Evolutionary conservation across 1,140 invertebrate species (phyloP), one percentile per base, ranked within the genome.

Genomic region (Oryzaephilus surinamensis): DNA sequence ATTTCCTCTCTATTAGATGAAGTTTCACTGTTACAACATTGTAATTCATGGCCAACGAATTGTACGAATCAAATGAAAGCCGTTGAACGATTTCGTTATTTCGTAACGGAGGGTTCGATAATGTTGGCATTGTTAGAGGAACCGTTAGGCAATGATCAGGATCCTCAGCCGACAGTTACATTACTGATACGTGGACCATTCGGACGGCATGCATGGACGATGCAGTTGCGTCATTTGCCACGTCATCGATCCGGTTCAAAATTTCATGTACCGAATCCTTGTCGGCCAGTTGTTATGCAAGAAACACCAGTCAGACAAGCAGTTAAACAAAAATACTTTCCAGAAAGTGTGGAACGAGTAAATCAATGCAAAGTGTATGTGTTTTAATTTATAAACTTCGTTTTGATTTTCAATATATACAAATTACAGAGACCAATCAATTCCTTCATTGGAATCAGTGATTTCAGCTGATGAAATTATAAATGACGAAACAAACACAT

Each of bases 171-270:
- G 4, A 83, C 80, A 0, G 71, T 84, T 11, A 79, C 77, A 51
- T 77, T 91, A 14, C 65, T 97, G 16, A 82, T 96, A 31, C 74
- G 93, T 14, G 84, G 88, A 15, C 84, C 89, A 0, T 96, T 93
- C 67, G 92, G 92, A 0, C 75, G 91, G 12, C 86, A 92, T 67
- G 88, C 87, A 5, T 98, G 93, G 93, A 88, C 84, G 0, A 79
- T 96, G 74, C 85, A 93, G 55, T 64, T 88, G 23, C 67, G 87
- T 11, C 85, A 91, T 61, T 64, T 87, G 37, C 82, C 89, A 2
- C 71, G 84, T 30, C 80, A 83, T 53, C 80, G 85, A 60, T 80
- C 79, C 1, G 77, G 79, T 10, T 73, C 73, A 1, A 80, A 79
- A 52, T 76, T 75, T 42, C 70, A 80, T 40, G 72, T 76, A 30